These are phyloP conservation scores for Trachurus trachurus DNA, from an alignment of 2,797 vertebrate species.

Conservation along the genomic window DNA sequence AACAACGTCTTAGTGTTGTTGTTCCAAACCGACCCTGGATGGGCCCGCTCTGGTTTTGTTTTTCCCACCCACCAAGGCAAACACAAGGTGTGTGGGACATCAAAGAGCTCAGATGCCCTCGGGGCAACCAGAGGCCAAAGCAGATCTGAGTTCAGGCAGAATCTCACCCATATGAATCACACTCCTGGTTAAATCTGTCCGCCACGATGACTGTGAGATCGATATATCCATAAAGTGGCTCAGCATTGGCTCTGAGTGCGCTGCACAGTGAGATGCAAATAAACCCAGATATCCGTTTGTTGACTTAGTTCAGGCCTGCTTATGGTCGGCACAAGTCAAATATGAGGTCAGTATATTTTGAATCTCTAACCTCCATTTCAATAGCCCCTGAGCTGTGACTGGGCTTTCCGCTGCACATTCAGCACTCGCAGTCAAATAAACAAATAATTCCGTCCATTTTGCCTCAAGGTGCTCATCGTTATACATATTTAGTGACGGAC, in stretches of 20 bases:
- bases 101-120: slow-evolving; percentile 65
- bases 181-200: slow-evolving; percentile 47
- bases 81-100: slow-evolving; percentile 70
- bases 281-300: slow-evolving; percentile 76
- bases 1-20: slow-evolving; percentile 71
- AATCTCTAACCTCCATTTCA: slow-evolving; percentile 73
- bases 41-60: slow-evolving; percentile 73
- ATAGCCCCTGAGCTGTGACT: slow-evolving; percentile 66
- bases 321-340: slow-evolving; percentile 82
- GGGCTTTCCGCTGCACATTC: slow-evolving; percentile 60
- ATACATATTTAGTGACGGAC: slow-evolving; percentile 71
- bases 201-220: slow-evolving; percentile 32
- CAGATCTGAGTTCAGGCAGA: slow-evolving; percentile 50
- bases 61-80: slow-evolving; percentile 76
- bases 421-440: slow-evolving; percentile 70
- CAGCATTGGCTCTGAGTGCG: slow-evolving; percentile 46
- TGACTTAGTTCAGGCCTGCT: slow-evolving; percentile 76
- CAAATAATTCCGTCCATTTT: slow-evolving; percentile 72
- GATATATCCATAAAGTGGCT: slow-evolving; percentile 7
- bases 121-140: slow-evolving; percentile 57
- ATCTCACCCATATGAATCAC: slow-evolving; percentile 61
- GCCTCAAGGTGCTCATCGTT: slow-evolving; percentile 64
- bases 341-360: slow-evolving; percentile 84
- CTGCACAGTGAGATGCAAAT: slow-evolving; percentile 64
- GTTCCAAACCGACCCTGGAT: slow-evolving; percentile 60